phyloP scores from a whole-genome alignment of 2,113 vertebrate species.

The Microcebus jonahi region DNA sequence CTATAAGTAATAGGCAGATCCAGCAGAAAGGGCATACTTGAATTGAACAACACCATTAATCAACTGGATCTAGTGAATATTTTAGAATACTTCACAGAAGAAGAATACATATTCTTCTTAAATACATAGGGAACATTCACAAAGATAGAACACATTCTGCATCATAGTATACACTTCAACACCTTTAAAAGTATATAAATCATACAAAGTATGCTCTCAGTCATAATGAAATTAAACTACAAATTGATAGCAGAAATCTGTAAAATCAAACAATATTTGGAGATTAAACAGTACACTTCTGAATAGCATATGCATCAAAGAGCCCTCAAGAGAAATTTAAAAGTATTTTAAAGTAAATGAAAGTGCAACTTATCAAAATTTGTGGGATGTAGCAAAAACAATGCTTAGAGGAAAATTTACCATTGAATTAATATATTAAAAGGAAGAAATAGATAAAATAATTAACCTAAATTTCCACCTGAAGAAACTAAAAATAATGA shows the following conservation, averaged over 20 bases:
- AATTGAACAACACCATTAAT: neutral
- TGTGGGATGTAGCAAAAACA: neutral
- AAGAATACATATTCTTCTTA: neutral
- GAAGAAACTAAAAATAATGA: neutral
- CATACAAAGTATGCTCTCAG: neutral
- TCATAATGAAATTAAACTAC: neutral
- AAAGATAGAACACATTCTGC: neutral
- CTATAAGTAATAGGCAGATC: neutral
- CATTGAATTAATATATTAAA: neutral
- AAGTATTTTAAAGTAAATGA: neutral
- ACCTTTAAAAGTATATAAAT: neutral
- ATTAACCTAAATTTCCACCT: neutral
- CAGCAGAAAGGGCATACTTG: neutral
- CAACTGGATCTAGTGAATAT: neutral
- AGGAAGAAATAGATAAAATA: neutral
- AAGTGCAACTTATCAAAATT: neutral
- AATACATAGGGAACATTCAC: neutral
- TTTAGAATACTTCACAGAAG: neutral
- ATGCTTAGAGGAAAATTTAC: neutral
- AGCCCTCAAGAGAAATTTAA: neutral
- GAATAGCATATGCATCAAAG: neutral
- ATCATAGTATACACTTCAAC: neutral
- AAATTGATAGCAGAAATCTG: neutral
- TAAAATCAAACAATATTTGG: neutral
- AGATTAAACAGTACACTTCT: neutral